A percentile compares a stretch with the other conserved stretches of the same genome.
These are phyloP conservation scores for Montipora cactus DNA, from an alignment of 64 coral and sea anemone genomes.

Conservation along the genomic window DNA sequence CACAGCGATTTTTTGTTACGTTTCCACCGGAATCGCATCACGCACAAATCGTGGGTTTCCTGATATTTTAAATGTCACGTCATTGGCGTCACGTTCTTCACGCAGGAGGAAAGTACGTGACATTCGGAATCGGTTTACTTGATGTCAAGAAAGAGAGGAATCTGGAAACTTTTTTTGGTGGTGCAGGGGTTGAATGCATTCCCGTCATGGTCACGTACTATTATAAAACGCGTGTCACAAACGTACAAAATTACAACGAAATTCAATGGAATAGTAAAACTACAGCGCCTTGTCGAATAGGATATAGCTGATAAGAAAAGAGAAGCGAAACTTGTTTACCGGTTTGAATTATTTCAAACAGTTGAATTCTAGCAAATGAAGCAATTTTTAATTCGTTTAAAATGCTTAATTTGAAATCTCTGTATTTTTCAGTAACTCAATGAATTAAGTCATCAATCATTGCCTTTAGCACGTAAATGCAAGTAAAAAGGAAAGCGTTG, in stretches of 20 bases:
- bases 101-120: not conserved
- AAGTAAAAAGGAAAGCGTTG: conserved; percentile 15
- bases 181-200: not conserved
- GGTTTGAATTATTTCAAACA: not conserved
- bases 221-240: not conserved
- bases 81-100: not conserved
- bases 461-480: not conserved
- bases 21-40: conserved; percentile 7
- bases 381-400: not conserved
- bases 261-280: not conserved
- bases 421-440: not conserved
- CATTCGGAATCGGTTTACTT: not conserved
- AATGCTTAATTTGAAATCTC: not conserved
- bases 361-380: not conserved
- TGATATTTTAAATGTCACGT: not conserved
- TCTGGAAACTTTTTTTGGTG: not conserved
- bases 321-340: not conserved
- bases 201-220: conserved; percentile 13
- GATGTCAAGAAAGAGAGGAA: not conserved
- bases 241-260: not conserved
- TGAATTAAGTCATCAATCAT: not conserved
- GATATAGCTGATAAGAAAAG: not conserved
- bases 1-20: conserved; percentile 6
- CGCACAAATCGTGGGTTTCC: not conserved
- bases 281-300: not conserved